Percentiles rank a stretch among this genome's conserved stretches.
Conservation (phyloP, 2,113 vertebrate species). For the Pelusios castaneus region DNA sequence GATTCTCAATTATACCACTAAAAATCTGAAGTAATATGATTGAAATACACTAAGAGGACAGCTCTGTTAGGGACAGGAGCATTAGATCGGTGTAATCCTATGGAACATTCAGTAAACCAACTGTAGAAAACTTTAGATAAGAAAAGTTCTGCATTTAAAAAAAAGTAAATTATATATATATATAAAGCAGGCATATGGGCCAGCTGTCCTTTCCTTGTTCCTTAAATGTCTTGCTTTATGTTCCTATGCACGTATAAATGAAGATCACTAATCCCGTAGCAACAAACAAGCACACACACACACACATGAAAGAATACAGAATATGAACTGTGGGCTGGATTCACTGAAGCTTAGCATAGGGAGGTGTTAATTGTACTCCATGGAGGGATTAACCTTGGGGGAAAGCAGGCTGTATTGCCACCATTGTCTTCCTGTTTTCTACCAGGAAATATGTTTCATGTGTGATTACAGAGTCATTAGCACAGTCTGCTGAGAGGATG, state of each 20-base stretch:
- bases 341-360: background rate
- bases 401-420: background rate
- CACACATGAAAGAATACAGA: background rate
- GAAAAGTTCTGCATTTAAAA: background rate
- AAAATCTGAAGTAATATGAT: slow-evolving; percentile 41
- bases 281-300: accelerated
- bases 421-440: background rate
- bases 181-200: background rate
- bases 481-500: background rate
- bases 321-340: background rate
- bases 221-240: background rate
- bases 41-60: slow-evolving; percentile 17
- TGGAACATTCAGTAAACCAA: slow-evolving; percentile 37
- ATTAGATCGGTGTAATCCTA: background rate
- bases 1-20: slow-evolving; percentile 41
- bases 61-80: background rate
- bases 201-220: background rate
- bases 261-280: background rate
- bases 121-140: slow-evolving; percentile 28
- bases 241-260: background rate
- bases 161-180: background rate
- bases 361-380: background rate
- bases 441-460: background rate
- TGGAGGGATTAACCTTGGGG: background rate
- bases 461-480: background rate